phyloP scores from a whole-genome alignment of 2,888 invertebrate genomes.

The Drosophila maculinotata region DNA sequence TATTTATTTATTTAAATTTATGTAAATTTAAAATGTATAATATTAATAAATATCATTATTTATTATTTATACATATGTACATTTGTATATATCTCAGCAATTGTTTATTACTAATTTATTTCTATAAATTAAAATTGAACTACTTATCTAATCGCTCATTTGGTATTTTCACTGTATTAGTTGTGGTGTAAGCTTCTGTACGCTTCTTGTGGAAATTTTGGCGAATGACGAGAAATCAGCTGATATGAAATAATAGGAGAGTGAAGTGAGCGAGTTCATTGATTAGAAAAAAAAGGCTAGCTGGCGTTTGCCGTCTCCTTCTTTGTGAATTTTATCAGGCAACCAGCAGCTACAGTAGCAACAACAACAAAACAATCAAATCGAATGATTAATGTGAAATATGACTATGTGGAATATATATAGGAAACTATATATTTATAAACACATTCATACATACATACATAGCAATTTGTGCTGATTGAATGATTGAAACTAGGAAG shows the following conservation, averaged over 20 bases:
- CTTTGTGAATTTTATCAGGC: conserved; percentile 50
- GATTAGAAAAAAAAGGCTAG: conserved; percentile 64
- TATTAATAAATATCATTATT: too few species aligned
- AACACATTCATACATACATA: neutral
- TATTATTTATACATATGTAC: conserved; percentile 1
- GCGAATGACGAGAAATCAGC: conserved; percentile 43
- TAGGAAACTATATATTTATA: conserved; percentile 6
- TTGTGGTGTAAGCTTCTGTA: conserved; percentile 8
- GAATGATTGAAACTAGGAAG: too few species aligned
- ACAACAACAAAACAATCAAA: conserved; percentile 40
- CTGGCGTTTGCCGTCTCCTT: conserved; percentile 63
- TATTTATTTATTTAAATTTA: too few species aligned
- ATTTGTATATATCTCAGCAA: neutral
- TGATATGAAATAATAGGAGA: conserved; percentile 38
- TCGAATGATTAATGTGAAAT: conserved; percentile 38
- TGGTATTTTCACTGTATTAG: conserved; percentile 22
- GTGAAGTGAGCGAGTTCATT: conserved; percentile 60
- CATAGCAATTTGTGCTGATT: neutral
- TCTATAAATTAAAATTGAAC: neutral
- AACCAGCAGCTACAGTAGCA: conserved; percentile 33
- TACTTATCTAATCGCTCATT: neutral
- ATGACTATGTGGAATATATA: too few species aligned
- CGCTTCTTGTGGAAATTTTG: conserved; percentile 24
- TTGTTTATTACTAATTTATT: neutral
- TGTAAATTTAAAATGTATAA: too few species aligned